These are phyloP conservation scores for Apamea epomidion DNA, from an alignment of 2,888 invertebrate genomes.

Conservation along the genomic window DNA sequence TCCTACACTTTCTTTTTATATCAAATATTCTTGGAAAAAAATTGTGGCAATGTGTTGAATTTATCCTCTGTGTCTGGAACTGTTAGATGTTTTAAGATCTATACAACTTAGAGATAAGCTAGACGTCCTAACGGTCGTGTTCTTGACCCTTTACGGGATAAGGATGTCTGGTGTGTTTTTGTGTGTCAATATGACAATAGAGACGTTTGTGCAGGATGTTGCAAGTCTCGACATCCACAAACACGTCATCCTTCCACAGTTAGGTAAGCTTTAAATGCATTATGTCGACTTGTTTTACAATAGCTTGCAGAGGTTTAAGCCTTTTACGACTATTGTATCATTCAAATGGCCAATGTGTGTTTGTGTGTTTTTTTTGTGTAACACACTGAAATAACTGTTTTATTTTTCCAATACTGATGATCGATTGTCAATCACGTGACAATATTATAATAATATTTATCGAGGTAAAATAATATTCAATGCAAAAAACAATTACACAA, in stretches of 20 bases:
- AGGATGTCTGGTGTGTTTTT: conserved; percentile 39
- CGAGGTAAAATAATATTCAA: neutral
- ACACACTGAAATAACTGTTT: neutral
- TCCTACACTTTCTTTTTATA: neutral
- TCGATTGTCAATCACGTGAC: neutral
- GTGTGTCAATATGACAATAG: conserved; percentile 50
- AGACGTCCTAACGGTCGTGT: conserved; percentile 24
- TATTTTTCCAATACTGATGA: neutral
- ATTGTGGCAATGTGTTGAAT: neutral
- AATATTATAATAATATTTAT: neutral
- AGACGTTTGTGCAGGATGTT: conserved; percentile 42
- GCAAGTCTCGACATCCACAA: conserved; percentile 23
- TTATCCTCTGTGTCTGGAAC: neutral
- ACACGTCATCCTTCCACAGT: conserved; percentile 17
- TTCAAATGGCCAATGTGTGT: neutral
- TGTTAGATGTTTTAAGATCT: conserved; percentile 4
- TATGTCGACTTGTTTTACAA: neutral
- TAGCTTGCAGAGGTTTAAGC: neutral
- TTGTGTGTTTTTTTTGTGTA: no score
- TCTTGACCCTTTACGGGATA: conserved; percentile 24
- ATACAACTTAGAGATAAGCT: neutral
- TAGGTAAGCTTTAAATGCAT: neutral
- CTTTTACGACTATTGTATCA: neutral
- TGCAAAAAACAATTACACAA: neutral
- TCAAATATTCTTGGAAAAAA: neutral